Evolutionary conservation across 2,797 vertebrate species (phyloP), one percentile per base, ranked within the genome.

Genomic region (Naso thynnoides): DNA sequence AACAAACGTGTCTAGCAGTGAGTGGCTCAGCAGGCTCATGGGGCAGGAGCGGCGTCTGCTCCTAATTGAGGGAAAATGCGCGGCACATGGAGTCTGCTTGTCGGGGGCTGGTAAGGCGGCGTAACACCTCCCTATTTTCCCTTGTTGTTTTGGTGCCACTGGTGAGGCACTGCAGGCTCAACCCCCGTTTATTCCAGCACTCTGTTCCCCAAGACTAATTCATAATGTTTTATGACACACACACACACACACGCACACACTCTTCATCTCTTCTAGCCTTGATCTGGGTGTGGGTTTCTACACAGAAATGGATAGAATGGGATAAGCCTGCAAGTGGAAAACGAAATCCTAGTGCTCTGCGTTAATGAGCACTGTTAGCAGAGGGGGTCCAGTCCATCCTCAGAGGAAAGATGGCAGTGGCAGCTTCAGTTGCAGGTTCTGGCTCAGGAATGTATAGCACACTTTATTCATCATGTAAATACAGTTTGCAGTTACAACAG

Each of bases 41-140:
- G 91, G 87, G 86, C 82, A 89, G 83, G 70, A 86, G 79, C 86
- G 82, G 83, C 86, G 90, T 93, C 93, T 94, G 92, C 90, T 89
- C 83, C 85, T 95, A 95, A 95, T 94, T 94, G 93, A 90, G 88
- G 90, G 88, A 91, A 95, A 94, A 94, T 92, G 89, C 55, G 38
- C 76, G 83, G 91, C 94, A 86, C 92, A 93, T 94, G 94, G 92
- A 94, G 92, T 60, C 91, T 84, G 88, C 79, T 76, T 93, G 93
- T 92, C 90, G 88, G 89, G 70, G 83, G 87, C 72, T 87, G 83
- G 82, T 78, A 86, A 86, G 78, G 81, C 73, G 83, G 79, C 74
- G 73, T 75, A 80, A 88, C 88, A 84, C 86, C 88, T 89, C 88
- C 80, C 66, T 59, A 68, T 88, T 89, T 86, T 88, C 86, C 86